phyloP scores from a whole-genome alignment of 2,113 vertebrate genomes.

The Verasper variegatus region DNA sequence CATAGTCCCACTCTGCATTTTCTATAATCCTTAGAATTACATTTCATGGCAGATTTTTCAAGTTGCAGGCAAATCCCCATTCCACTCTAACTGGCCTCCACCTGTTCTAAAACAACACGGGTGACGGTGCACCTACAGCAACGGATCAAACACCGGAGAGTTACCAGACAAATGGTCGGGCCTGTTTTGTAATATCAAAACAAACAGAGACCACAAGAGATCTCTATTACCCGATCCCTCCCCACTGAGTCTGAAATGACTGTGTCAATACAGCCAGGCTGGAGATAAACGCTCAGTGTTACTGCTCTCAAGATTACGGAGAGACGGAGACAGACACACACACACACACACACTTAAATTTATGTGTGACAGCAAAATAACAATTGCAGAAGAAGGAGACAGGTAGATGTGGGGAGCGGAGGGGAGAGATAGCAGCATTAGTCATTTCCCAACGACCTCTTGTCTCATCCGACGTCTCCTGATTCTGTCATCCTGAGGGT shows the following conservation, averaged over 20 bases:
- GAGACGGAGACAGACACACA: not conserved
- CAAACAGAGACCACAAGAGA: slow-evolving; percentile 43
- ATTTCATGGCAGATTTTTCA: not conserved
- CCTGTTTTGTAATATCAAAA: slow-evolving; percentile 47
- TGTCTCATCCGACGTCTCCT: slow-evolving; percentile 48
- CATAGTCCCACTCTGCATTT: not conserved
- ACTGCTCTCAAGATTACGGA: slow-evolving; percentile 54
- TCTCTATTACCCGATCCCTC: slow-evolving; percentile 50
- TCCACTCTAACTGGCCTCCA: slow-evolving; percentile 27
- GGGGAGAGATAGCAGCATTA: slow-evolving; percentile 61
- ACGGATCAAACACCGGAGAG: slow-evolving; percentile 51
- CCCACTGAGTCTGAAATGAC: slow-evolving; percentile 57
- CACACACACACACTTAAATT: slow-evolving; percentile 6
- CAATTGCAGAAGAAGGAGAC: slow-evolving; percentile 38
- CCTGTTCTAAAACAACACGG: slow-evolving; percentile 38
- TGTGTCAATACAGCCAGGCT: slow-evolving; percentile 55
- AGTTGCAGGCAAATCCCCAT: not conserved
- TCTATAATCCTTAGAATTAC: not conserved
- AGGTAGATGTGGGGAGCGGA: slow-evolving; percentile 44
- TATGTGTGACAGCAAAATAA: slow-evolving; percentile 50
- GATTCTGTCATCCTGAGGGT: slow-evolving; percentile 42
- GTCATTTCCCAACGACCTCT: slow-evolving; percentile 55
- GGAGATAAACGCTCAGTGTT: slow-evolving; percentile 59
- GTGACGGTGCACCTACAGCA: slow-evolving; percentile 32
- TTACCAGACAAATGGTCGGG: slow-evolving; percentile 27